Percentiles rank a stretch among this genome's conserved stretches.
Evolutionary conservation across 2,888 invertebrate species (phyloP).

Genomic region (Plusia festucae): DNA sequence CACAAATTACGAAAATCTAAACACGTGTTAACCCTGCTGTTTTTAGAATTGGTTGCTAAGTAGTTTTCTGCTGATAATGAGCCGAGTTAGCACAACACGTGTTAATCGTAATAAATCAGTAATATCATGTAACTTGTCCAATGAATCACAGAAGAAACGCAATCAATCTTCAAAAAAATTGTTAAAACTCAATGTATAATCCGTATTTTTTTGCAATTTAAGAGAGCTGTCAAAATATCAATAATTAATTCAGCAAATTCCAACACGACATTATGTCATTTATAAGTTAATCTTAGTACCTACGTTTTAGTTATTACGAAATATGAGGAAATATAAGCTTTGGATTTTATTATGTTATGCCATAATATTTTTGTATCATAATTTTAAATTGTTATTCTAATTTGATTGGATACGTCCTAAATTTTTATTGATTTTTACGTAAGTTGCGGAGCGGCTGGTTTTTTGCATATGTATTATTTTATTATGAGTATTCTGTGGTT

Average conservation of each 20-base stretch:
- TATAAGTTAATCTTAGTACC: not conserved
- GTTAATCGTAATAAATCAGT: not conserved
- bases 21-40: not conserved
- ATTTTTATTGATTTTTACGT: not conserved
- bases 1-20: not conserved
- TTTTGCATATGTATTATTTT: too few species aligned
- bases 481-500: not conserved
- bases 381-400: not conserved
- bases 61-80: not conserved
- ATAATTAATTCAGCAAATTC: not conserved
- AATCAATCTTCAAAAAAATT: not conserved
- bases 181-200: not conserved
- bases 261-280: not conserved
- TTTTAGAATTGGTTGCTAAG: not conserved
- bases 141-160: not conserved
- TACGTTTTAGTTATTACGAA: not conserved
- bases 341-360: not conserved
- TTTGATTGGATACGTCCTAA: not conserved
- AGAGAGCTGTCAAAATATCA: not conserved
- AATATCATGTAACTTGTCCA: not conserved
- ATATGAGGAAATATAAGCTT: not conserved
- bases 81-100: not conserved
- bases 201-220: not conserved
- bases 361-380: not conserved
- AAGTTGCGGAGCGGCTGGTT: not conserved